These are phyloP conservation scores for Mercenaria mercenaria DNA, from an alignment of 1,140 invertebrate species.

Conservation along the genomic window DNA sequence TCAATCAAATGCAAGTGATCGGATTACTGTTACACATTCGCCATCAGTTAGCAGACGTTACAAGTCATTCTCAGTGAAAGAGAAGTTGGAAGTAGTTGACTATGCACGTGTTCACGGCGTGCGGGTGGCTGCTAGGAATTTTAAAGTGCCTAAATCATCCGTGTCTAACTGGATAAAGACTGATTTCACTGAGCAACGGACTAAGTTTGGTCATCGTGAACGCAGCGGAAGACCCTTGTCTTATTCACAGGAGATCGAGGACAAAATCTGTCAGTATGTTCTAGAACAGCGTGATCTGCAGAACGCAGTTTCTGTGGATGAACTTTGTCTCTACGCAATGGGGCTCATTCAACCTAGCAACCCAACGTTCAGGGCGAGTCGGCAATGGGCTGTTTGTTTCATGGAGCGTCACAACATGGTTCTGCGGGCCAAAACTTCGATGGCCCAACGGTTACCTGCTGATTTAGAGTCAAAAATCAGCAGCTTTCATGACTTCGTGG, in stretches of 20 bases:
- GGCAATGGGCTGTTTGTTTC: not conserved
- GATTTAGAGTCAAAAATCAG: not conserved
- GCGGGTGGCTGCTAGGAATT: not conserved
- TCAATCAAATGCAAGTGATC: too few species aligned
- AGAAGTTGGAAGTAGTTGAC: not conserved
- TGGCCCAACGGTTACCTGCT: not conserved
- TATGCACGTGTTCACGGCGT: not conserved
- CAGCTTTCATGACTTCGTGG: not conserved
- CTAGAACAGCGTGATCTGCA: constrained; percentile 4
- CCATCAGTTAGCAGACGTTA: too few species aligned
- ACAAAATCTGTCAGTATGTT: not conserved
- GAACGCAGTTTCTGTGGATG: not conserved
- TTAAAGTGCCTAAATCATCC: not conserved
- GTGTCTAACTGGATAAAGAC: not conserved
- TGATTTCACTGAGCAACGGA: not conserved
- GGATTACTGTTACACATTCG: too few species aligned
- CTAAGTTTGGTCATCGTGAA: not conserved
- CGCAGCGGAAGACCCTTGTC: not conserved
- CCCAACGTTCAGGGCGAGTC: not conserved
- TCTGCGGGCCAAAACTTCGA: not conserved
- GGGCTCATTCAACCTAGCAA: not conserved
- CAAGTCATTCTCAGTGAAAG: too few species aligned
- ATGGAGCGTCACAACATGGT: not conserved
- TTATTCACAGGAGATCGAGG: not conserved
- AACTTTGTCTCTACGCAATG: not conserved